Conservation (phyloP, 2,888 invertebrate genomes). For the Drosophila macrothrix region DNA sequence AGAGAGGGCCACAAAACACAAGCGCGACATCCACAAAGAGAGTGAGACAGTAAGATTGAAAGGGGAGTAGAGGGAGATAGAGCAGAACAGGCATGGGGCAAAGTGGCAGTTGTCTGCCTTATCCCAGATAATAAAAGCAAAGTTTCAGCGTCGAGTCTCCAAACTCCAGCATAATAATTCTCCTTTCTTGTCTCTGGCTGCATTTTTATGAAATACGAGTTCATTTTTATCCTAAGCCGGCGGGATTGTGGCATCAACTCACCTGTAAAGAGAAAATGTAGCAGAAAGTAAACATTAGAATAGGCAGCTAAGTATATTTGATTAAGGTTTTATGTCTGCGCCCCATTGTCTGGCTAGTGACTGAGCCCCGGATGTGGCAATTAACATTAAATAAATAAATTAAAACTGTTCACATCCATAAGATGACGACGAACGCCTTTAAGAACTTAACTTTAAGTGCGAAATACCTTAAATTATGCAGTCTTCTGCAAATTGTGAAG, state of each 20-base stretch:
- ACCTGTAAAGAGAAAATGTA: slow-evolving; percentile 71
- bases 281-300: slow-evolving; percentile 74
- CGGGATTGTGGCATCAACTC: slow-evolving; percentile 55
- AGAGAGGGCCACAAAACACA: slow-evolving; percentile 50
- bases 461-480: neutral
- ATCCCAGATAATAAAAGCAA: slow-evolving; percentile 75
- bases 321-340: slow-evolving; percentile 65
- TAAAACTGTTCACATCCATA: slow-evolving; percentile 45
- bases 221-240: slow-evolving; percentile 31
- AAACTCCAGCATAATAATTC: slow-evolving; percentile 39
- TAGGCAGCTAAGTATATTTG: slow-evolving; percentile 69
- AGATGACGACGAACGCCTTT: slow-evolving; percentile 16
- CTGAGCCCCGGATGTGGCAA: slow-evolving; percentile 45
- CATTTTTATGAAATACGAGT: slow-evolving; percentile 64
- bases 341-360: slow-evolving; percentile 53
- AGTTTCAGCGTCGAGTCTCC: slow-evolving; percentile 48
- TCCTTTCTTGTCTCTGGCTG: slow-evolving; percentile 36
- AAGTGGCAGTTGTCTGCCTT: slow-evolving; percentile 45
- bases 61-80: neutral
- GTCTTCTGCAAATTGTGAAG: neutral
- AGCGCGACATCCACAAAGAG: slow-evolving; percentile 55
- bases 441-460: slow-evolving; percentile 1
- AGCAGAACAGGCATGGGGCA: slow-evolving; percentile 13
- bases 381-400: slow-evolving; percentile 63
- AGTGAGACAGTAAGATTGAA: neutral